Percentiles rank a stretch among this genome's conserved stretches.
phyloP scores from a whole-genome alignment of 2,797 vertebrate genomes.

The Eospalax fontanierii region DNA sequence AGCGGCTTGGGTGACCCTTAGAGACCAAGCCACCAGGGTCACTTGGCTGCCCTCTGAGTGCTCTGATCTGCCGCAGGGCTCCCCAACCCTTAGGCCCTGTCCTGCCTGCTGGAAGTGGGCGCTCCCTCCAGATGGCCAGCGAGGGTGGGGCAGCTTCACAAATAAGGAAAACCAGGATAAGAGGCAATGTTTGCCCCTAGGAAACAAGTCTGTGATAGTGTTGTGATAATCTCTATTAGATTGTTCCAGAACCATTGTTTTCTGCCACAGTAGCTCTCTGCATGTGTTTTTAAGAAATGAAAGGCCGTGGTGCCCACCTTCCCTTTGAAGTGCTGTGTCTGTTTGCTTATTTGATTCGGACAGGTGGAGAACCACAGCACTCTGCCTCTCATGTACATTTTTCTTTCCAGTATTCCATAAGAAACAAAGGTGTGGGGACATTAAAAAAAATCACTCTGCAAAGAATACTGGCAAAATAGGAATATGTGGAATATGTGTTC shows the following conservation, averaged over 20 bases:
- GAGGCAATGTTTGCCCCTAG: slow-evolving; percentile 57
- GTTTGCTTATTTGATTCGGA: slow-evolving; percentile 38
- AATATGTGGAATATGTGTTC: background rate
- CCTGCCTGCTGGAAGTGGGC: background rate
- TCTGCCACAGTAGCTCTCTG: background rate
- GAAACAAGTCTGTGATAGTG: slow-evolving; percentile 9
- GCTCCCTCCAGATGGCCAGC: slow-evolving; percentile 75
- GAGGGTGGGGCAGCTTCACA: slow-evolving; percentile 60
- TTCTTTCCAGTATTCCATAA: background rate
- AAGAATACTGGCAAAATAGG: background rate
- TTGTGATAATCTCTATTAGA: slow-evolving; percentile 38
- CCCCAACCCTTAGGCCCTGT: rapidly evolving
- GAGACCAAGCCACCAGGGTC: background rate
- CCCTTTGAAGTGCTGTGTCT: slow-evolving; percentile 73
- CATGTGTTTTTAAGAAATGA: background rate
- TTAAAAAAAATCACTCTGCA: too few species aligned
- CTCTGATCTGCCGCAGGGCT: background rate
- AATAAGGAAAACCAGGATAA: slow-evolving; percentile 70
- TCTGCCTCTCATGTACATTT: background rate
- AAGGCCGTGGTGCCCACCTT: slow-evolving; percentile 15
- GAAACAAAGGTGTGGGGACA: slow-evolving; percentile 12
- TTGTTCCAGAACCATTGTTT: slow-evolving; percentile 62
- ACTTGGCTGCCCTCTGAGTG: background rate
- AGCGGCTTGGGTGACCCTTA: rapidly evolving
- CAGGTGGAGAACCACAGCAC: background rate